A percentile compares a stretch with the other conserved stretches of the same genome.
phyloP scores from a whole-genome alignment of 1,140 invertebrate species.

The Trichomalopsis sarcophagae region DNA sequence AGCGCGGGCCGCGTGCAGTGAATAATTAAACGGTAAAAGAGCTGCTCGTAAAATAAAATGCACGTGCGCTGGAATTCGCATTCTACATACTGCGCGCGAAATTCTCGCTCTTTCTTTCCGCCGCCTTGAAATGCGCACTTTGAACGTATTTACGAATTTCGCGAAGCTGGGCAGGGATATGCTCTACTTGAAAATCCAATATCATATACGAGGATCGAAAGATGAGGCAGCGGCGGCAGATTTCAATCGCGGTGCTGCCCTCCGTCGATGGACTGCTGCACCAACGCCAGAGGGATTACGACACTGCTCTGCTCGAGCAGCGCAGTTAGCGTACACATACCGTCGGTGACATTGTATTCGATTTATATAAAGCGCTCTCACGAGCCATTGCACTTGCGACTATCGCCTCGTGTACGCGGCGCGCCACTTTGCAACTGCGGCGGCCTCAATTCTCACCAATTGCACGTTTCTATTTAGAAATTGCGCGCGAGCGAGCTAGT shows the following conservation, averaged over 20 bases:
- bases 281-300: background rate
- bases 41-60: too few relatives aligned
- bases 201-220: background rate
- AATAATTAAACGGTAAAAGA: too few relatives aligned
- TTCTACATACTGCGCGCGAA: too few relatives aligned
- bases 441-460: constrained; percentile 44
- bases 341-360: constrained; percentile 11
- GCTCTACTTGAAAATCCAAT: background rate
- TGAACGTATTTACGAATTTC: background rate
- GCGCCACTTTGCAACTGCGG: constrained; percentile 25
- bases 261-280: background rate
- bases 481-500: background rate
- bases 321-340: background rate
- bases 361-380: background rate
- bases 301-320: background rate
- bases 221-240: background rate
- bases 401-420: background rate
- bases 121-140: too few relatives aligned
- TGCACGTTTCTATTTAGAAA: constrained; percentile 46
- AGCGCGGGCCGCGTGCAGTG: too few relatives aligned
- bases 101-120: too few relatives aligned
- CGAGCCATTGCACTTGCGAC: constrained; percentile 28
- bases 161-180: background rate
- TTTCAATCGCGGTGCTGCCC: background rate
- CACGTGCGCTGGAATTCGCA: too few relatives aligned